Conservation (phyloP, 2,888 invertebrate genomes). For the Lordiphosa fenestrarum region DNA sequence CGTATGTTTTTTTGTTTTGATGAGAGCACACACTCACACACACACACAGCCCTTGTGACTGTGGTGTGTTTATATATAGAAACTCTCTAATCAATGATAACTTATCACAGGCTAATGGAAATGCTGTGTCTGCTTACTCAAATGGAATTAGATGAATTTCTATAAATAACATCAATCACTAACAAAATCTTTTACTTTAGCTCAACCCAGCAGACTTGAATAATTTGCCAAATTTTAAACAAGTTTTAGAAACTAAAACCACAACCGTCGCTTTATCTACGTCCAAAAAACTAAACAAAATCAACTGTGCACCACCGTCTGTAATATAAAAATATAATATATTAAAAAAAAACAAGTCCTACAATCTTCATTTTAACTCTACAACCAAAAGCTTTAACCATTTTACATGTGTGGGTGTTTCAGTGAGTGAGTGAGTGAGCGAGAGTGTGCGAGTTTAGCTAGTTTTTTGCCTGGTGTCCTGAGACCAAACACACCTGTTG, state of each 20-base stretch:
- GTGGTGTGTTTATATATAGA: constrained; percentile 40
- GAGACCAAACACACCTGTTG: constrained; percentile 65
- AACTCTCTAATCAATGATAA: constrained; percentile 48
- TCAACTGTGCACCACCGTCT: constrained; percentile 41
- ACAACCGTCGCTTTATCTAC: constrained; percentile 33
- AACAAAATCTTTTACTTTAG: not conserved
- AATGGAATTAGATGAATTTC: constrained; percentile 56
- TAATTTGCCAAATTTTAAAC: constrained; percentile 44
- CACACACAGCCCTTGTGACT: constrained; percentile 8
- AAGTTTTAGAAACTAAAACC: constrained; percentile 19
- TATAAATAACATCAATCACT: constrained; percentile 28
- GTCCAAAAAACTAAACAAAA: constrained; percentile 35
- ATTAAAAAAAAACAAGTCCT: not conserved
- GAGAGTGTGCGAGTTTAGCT: constrained; percentile 8
- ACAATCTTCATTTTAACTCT: constrained; percentile 15
- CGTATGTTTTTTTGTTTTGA: constrained; percentile 64
- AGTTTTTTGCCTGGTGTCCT: constrained; percentile 20
- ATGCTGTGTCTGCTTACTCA: constrained; percentile 38
- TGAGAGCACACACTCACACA: constrained; percentile 41
- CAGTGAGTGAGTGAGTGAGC: constrained; percentile 18
- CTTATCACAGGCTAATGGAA: constrained; percentile 52
- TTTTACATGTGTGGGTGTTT: constrained; percentile 11
- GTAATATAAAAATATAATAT: constrained; percentile 21
- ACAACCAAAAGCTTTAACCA: constrained; percentile 39
- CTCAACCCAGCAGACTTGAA: constrained; percentile 36